Base-by-base conservation (phyloP, 92 coral and sea anemone genomes). In the Hydrozoanthus gracilis region DNA sequence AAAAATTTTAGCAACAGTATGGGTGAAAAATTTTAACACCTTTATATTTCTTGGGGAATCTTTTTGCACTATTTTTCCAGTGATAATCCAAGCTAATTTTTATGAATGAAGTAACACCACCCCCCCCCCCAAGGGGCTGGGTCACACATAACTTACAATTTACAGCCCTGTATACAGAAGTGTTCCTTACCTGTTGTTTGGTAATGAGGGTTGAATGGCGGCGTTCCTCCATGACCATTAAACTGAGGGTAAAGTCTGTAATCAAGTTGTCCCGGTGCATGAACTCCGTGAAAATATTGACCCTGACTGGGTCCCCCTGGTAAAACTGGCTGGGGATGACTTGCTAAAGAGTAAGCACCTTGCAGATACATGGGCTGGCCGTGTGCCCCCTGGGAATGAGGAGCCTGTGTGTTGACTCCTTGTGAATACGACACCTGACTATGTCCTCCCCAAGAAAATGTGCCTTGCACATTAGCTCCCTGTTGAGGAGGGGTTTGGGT, bases 191-290 rank as follows among this genome's bases (percentile, higher is more conserved):
- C 85, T 80, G 55, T 64, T 8, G 48, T 47, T 46, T 8, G 60
- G 66, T 64, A 80, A 66, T 48, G n/a, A 10, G 85, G 85, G 39
- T 80, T 80, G 58, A 80, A 80, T 48, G 85, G 75, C 3, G 85
- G 85, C 16, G 74, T n/a, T 65, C 74, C 50, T 47, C 56, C 82
- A 14, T 65, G 85, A 48, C 74, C 74, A 80, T 65, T 62, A 6
- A 80, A 52, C 20, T 48, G 74, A 3, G 85, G 85, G 17, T 80
- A 80, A 13, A 80, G 12, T 17, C 60, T 73, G 66, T 65, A 17
- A 10, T 27, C 45, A 10, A 16, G 48, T 74, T 60, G 68, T 17
- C 48, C 3, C 1, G 46, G 11, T 27, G 12, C 14, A 11, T 68
- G 65, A 46, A 2, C 48, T 48, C 84, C 84, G 1, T 45, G 73